Conservation (phyloP, 2,113 vertebrate genomes). For the Tor tambroides region DNA sequence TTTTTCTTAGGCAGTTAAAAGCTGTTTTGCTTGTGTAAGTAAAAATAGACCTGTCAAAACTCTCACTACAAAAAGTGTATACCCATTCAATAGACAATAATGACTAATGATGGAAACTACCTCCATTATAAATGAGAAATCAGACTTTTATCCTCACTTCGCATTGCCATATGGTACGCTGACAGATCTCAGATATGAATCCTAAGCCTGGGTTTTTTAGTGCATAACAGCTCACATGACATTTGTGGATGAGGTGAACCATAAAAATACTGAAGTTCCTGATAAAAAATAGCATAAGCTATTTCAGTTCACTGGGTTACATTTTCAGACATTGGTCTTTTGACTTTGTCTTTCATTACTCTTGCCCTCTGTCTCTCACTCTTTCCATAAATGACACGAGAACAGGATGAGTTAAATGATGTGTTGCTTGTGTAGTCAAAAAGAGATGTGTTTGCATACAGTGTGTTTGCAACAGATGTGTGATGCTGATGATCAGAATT, state of each 20-base stretch:
- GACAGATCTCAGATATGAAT: not conserved
- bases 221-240: not conserved
- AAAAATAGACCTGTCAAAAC: not conserved
- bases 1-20: not conserved
- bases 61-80: not conserved
- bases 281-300: not conserved
- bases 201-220: not conserved
- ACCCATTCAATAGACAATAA: not conserved
- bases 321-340: not conserved
- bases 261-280: not conserved
- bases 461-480: slow-evolving; percentile 27
- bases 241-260: not conserved
- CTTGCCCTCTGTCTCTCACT: not conserved
- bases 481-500: not conserved
- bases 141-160: not conserved
- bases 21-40: not conserved
- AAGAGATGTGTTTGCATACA: slow-evolving; percentile 29
- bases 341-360: not conserved
- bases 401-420: not conserved
- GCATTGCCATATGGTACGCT: not conserved
- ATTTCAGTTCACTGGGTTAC: not conserved
- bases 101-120: not conserved
- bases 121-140: slow-evolving; percentile 12
- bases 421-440: not conserved
- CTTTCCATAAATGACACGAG: not conserved